Conservation (phyloP, 2,888 invertebrate species). For the Anthophora plumipes region DNA sequence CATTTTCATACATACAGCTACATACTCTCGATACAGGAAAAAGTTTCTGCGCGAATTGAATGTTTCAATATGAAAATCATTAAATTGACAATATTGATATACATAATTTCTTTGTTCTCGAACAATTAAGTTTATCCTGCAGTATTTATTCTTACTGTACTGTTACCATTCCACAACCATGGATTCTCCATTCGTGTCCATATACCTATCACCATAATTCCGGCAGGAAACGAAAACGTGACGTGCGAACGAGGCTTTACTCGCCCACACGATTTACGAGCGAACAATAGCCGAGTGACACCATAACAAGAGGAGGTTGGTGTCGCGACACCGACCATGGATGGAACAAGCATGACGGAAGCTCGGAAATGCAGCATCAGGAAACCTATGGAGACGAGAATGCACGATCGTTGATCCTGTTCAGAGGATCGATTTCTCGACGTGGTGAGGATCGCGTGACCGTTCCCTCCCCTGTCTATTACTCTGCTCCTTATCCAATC, state of each 20-base stretch:
- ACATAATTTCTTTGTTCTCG: no score
- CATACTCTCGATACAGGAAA: no score
- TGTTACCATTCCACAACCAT: background rate
- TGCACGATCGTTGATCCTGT: constrained; percentile 55
- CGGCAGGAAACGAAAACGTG: constrained; percentile 29
- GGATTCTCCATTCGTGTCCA: background rate
- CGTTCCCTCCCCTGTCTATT: constrained; percentile 70
- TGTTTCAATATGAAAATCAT: no score
- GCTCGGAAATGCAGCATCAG: constrained; percentile 47
- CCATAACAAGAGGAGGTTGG: constrained; percentile 1
- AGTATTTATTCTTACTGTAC: no score
- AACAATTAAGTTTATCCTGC: no score
- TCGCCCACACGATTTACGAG: background rate
- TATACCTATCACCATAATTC: constrained; percentile 9
- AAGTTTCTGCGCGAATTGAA: no score
- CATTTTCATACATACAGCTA: no score
- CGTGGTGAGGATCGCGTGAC: constrained; percentile 74
- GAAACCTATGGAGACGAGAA: constrained; percentile 35
- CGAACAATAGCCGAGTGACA: constrained; percentile 19
- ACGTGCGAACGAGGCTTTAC: constrained; percentile 44
- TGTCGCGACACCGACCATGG: background rate
- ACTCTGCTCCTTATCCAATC: constrained; percentile 66
- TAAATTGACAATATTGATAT: no score
- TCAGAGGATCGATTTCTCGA: constrained; percentile 59
- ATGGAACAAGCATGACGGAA: constrained; percentile 20